Conservation (phyloP, 2,888 invertebrate genomes). For the Melangyna quadrimaculata region DNA sequence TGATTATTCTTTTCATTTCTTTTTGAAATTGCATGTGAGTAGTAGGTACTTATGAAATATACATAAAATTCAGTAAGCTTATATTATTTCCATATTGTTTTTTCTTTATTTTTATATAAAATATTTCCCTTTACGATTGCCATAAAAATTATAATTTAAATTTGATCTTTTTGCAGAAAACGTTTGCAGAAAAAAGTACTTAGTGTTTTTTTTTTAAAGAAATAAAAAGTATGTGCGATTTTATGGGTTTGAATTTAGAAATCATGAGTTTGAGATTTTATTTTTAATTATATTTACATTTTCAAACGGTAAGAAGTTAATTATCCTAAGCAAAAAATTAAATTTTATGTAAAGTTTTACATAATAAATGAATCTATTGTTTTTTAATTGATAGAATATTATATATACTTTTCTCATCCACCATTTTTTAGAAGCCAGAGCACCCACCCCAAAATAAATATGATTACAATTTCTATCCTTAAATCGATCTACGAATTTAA, state of each 20-base stretch:
- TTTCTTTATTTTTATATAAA: conserved; percentile 29
- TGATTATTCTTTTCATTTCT: conserved; percentile 2
- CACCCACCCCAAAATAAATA: too few relatives aligned
- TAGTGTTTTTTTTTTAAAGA: neutral
- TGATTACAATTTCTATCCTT: too few relatives aligned
- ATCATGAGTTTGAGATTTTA: neutral
- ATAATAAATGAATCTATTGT: too few relatives aligned
- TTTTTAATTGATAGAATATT: too few relatives aligned
- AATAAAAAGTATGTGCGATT: neutral
- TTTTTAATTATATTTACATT: neutral
- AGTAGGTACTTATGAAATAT: conserved; percentile 52
- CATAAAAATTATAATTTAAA: conserved; percentile 73
- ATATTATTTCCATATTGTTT: conserved; percentile 39
- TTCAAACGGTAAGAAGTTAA: too few relatives aligned
- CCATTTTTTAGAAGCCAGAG: too few relatives aligned
- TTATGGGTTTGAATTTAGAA: neutral
- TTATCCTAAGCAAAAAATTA: too few relatives aligned
- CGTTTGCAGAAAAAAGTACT: neutral
- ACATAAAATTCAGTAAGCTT: conserved; percentile 56
- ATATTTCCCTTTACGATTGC: conserved; percentile 53
- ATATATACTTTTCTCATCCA: too few relatives aligned
- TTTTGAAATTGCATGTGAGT: conserved; percentile 50
- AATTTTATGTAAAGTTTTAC: too few relatives aligned
- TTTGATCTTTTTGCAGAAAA: neutral
- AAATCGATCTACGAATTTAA: too few relatives aligned